phyloP scores from a whole-genome alignment of 2,113 vertebrate genomes.

The Proterorhinus semilunaris region DNA sequence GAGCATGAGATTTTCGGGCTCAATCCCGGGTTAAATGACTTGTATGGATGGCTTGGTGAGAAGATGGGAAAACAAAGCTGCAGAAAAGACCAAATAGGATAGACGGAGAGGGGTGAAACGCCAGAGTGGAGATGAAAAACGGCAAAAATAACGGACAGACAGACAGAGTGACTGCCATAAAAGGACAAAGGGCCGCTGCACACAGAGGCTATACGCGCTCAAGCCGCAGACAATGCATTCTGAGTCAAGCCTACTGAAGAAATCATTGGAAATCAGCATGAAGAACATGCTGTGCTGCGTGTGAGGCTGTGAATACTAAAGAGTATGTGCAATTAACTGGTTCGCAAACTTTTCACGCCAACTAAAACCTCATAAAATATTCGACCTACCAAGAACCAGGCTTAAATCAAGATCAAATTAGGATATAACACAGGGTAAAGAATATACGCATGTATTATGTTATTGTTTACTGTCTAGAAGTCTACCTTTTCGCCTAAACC shows the following conservation, averaged over 20 bases:
- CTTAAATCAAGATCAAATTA: too few species aligned
- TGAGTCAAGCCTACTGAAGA: constrained; percentile 3
- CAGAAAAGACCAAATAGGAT: constrained; percentile 17
- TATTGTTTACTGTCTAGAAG: too few species aligned
- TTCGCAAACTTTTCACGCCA: too few species aligned
- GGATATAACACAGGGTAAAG: too few species aligned
- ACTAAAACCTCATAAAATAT: too few species aligned
- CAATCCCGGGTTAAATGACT: constrained; percentile 53
- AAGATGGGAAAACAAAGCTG: constrained; percentile 54
- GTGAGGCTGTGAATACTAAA: too few species aligned
- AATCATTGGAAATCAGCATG: constrained; percentile 14
- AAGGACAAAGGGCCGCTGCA: constrained; percentile 59
- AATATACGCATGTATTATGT: too few species aligned
- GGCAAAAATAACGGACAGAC: constrained; percentile 30
- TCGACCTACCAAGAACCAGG: too few species aligned
- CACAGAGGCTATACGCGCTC: constrained; percentile 19
- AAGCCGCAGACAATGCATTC: constrained; percentile 1
- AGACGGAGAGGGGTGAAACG: constrained; percentile 13
- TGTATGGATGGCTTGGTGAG: constrained; percentile 58
- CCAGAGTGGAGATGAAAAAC: constrained; percentile 36
- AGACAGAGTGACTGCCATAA: constrained; percentile 53
- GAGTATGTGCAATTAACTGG: too few species aligned
- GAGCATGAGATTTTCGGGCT: constrained; percentile 49
- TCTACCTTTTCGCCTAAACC: too few species aligned
- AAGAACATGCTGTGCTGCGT: not conserved